Base-by-base conservation (phyloP, 1,140 invertebrate genomes). In the Berghia stephanieae region DNA sequence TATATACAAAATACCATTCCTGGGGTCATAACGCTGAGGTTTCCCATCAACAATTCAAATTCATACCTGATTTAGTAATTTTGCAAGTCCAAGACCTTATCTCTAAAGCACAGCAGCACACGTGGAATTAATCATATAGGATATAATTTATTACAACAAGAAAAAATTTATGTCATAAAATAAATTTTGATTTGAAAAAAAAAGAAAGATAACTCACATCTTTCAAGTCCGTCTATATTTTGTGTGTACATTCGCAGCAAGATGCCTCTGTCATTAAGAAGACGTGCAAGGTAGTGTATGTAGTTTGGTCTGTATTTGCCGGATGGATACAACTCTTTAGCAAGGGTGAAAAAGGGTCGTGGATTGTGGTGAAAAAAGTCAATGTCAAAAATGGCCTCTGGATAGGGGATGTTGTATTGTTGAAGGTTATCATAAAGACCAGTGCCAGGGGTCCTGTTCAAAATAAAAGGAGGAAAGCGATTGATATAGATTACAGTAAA, bases 371-470 rank as follows among this genome's bases (percentile, higher is more conserved):
- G 75, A 80, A 91, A 91, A 82, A 88, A 91, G 63, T 87, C 84
- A 36, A 98, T 93, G 86, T 98, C 96, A 90, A 99, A 98, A 82
- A 98, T 96, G n/a, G 95, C 94, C 86, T 96, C 94, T n/a, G 96
- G 96, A 90, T 96, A 92, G 0, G 96, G 95, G 57, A 98, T 91
- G 83, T 96, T 94, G 86, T 97, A 98, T 88, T 98, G 96, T 79
- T 94, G 91, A 43, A 99, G 91, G 89, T 98, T 98, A 86, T 95
- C 92, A 90, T 99, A 99, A 1, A 99, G 89, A 3, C 97, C 97
- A 79, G 94, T 95, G 40, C 94, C 94, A 6, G 96, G 96, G 42
- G 95, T 96, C 24, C 97, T 93, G 90, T 96, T 96, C 71, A 66
- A 52, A 57, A 63, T 42, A 73, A 3, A 73, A 73, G 57, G 27